Evolutionary conservation across 2,113 vertebrate species (phyloP).

Genomic region (Psephotus haematonotus): DNA sequence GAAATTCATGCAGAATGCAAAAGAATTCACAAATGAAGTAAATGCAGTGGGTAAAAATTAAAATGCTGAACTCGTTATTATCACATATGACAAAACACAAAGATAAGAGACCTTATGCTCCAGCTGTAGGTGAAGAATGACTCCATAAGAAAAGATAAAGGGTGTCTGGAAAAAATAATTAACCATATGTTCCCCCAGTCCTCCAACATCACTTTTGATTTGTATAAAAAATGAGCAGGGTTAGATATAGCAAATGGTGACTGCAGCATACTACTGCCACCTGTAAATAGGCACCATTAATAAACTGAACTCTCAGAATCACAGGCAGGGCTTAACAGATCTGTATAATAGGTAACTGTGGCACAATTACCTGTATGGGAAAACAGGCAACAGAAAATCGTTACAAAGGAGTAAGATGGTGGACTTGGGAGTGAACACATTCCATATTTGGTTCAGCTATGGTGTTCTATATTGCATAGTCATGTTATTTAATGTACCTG

Average conservation of each 20-base stretch:
- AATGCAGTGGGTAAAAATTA: neutral
- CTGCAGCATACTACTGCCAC: neutral
- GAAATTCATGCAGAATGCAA: neutral
- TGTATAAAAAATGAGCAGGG: conserved; percentile 31
- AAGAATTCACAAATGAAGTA: neutral
- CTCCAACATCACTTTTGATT: conserved; percentile 1
- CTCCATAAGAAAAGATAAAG: conserved; percentile 11
- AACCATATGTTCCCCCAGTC: conserved; percentile 31
- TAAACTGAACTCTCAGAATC: neutral
- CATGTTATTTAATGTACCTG: neutral
- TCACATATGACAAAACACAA: neutral
- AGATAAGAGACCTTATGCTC: neutral
- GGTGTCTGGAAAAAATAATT: conserved; percentile 34
- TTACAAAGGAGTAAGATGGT: neutral
- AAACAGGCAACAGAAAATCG: neutral
- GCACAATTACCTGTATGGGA: neutral
- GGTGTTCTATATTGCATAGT: neutral
- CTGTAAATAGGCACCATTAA: neutral
- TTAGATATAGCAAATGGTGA: conserved; percentile 9
- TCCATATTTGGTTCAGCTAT: neutral
- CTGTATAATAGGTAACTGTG: neutral
- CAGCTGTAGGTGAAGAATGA: conserved; percentile 28
- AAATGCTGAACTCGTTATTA: neutral
- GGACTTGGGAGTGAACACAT: neutral
- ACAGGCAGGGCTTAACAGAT: neutral